Base-by-base conservation (phyloP, 2,888 invertebrate species). In the Phaonia tiefii region DNA sequence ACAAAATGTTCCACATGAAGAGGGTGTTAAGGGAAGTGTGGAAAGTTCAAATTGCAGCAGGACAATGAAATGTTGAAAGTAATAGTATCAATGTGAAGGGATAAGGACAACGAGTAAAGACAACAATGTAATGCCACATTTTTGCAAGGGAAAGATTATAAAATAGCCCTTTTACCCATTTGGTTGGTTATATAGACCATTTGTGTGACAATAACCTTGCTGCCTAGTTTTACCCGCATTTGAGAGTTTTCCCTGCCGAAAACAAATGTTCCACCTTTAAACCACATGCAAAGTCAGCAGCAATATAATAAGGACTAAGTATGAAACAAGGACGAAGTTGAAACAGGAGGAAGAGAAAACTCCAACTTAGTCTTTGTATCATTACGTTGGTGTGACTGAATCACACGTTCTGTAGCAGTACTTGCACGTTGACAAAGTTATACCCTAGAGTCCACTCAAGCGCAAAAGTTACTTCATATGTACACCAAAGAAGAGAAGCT, bases 231-330 rank as follows among this genome's bases (percentile, higher is more conserved):
- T 67, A 70, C 74, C 70, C 69, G 69, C 63, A 63, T 42, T 37
- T 22, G 39, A 60, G 39, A 37, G 13, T 7, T 42, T 1, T 17
- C 13, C 1, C 22, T 31, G 31, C 8, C 3, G 31, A 31, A 31
- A n/a, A n/a, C 4, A 31, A 31, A 31, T 17, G 60, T 67, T 65
- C 67, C 77, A 72, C 65, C 74, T 74, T 79, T 26, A 25, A 60
- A 72, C 31, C 63, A 56, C 67, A 67, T 72, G 60, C 72, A 56
- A 71, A 75, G 66, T 26, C 60, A 74, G 49, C 65, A 74, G 70
- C 70, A 70, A 71, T 79, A 71, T 49, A 75, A n/a, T n/a, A n/a
- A n/a, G n/a, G n/a, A n/a, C n/a, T n/a, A n/a, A n/a, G n/a, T n/a
- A n/a, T n/a, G n/a, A n/a, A n/a, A n/a, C n/a, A n/a, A n/a, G n/a